Conservation (phyloP, 2,113 vertebrate species). For the Anseranas semipalmata region DNA sequence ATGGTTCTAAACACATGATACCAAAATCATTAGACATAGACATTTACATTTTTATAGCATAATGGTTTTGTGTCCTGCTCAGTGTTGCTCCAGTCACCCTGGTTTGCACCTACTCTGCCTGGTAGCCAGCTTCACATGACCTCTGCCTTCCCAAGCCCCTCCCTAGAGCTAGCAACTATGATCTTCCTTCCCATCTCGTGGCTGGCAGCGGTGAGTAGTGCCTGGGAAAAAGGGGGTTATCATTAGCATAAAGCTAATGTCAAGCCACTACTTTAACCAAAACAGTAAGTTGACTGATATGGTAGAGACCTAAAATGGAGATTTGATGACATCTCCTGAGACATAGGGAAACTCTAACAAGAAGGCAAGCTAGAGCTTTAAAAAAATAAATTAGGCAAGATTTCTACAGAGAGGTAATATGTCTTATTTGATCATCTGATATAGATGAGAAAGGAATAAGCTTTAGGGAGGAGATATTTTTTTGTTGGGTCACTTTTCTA, state of each 20-base stretch:
- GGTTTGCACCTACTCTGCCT: background rate
- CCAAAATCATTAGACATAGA: background rate
- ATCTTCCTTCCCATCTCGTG: background rate
- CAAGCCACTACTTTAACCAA: background rate
- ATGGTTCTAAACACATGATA: rapidly evolving
- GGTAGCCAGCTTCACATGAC: background rate
- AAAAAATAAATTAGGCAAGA: background rate
- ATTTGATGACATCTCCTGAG: background rate
- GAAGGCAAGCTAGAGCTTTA: background rate
- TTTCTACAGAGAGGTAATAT: background rate
- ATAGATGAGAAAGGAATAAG: background rate
- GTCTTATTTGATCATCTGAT: background rate
- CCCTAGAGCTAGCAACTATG: background rate
- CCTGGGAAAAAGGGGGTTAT: background rate
- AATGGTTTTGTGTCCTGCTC: rapidly evolving
- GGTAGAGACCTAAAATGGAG: background rate
- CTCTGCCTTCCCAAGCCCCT: background rate
- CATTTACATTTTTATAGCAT: background rate
- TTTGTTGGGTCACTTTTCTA: background rate
- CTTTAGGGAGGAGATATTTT: background rate
- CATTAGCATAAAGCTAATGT: background rate
- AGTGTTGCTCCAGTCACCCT: background rate
- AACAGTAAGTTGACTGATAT: background rate
- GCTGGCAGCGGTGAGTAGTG: background rate
- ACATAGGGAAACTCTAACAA: background rate